These are phyloP conservation scores for Psilopogon haemacephalus DNA, from an alignment of 2,113 vertebrate genomes.

Conservation along the genomic window DNA sequence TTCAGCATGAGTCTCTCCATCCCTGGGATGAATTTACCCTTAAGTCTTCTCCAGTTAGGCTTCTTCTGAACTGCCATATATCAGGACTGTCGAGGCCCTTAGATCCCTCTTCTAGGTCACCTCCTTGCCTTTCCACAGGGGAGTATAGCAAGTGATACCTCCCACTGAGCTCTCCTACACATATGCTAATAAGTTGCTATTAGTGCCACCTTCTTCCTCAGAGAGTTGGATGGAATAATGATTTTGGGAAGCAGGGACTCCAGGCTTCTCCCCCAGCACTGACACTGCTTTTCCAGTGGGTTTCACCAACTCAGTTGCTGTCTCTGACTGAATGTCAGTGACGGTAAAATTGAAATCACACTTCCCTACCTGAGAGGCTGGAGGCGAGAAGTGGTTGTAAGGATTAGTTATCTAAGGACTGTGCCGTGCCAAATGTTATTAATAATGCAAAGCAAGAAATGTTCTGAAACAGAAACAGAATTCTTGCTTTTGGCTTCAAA, in stretches of 20 bases:
- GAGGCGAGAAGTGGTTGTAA: neutral
- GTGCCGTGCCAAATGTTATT: neutral
- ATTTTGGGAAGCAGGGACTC: neutral
- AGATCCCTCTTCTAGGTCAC: conserved; percentile 12
- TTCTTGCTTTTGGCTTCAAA: conserved; percentile 31
- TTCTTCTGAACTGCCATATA: neutral
- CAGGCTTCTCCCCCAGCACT: neutral
- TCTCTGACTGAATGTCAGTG: neutral
- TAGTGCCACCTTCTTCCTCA: neutral
- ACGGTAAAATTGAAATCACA: neutral
- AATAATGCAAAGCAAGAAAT: conserved; percentile 42
- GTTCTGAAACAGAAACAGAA: conserved; percentile 21
- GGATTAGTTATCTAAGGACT: conserved; percentile 16
- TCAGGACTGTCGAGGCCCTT: neutral
- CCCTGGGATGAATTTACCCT: neutral
- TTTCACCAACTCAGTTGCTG: neutral
- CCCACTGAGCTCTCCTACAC: neutral
- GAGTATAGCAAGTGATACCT: neutral
- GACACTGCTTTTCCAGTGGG: neutral
- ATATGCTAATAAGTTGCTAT: neutral
- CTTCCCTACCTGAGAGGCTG: neutral
- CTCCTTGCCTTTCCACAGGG: neutral
- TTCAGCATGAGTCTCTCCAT: neutral
- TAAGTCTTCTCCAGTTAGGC: neutral
- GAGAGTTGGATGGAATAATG: neutral